Evolutionary conservation across 2,888 invertebrate species (phyloP).

Genomic region (Cryptus armator): DNA sequence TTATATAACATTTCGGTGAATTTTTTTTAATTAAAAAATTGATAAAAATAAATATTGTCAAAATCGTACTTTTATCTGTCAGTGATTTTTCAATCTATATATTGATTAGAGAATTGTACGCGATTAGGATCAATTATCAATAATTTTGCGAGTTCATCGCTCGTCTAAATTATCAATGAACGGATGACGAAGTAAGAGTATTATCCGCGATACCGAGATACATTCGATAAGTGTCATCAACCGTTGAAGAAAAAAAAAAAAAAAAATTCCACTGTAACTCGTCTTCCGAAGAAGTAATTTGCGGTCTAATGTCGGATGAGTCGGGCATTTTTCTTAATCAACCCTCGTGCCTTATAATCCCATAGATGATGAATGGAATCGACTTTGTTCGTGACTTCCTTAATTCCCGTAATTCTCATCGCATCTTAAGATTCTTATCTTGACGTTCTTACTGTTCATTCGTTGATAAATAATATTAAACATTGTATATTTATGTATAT

Average conservation of each 20-base stretch:
- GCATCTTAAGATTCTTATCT: conserved; percentile 22
- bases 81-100: background rate
- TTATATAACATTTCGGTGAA: no score
- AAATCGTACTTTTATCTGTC: background rate
- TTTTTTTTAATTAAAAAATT: no score
- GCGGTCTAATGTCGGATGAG: background rate
- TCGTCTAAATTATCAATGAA: background rate
- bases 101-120: background rate
- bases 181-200: background rate
- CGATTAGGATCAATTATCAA: background rate
- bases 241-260: background rate
- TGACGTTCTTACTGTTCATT: background rate
- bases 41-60: background rate
- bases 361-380: conserved; percentile 8
- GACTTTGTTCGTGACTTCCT: conserved; percentile 5
- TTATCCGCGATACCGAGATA: background rate
- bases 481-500: background rate
- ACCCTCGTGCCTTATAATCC: background rate
- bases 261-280: background rate
- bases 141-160: background rate
- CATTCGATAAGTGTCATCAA: background rate
- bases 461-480: background rate
- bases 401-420: conserved; percentile 9
- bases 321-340: conserved; percentile 11
- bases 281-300: background rate